These are phyloP conservation scores for Antechinus stuartii DNA, from an alignment of 2,113 vertebrate species.

Conservation along the genomic window DNA sequence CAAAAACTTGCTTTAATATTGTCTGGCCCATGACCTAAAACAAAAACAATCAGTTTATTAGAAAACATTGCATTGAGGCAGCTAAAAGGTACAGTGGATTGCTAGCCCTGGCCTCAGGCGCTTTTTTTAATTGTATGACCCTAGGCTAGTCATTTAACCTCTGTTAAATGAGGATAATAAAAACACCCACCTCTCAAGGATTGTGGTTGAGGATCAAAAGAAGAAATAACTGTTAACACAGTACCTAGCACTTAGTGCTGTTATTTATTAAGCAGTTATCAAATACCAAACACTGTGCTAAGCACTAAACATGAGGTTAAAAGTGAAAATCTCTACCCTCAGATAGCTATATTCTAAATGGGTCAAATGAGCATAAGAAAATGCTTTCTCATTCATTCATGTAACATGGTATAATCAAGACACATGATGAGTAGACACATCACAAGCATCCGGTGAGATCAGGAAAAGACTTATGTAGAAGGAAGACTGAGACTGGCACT, in stretches of 20 bases:
- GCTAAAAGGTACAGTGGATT: background rate
- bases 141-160: background rate
- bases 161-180: background rate
- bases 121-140: background rate
- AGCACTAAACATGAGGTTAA: background rate
- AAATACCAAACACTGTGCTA: background rate
- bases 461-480: background rate
- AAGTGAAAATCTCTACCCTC: background rate
- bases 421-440: background rate
- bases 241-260: background rate
- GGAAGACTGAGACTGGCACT: background rate
- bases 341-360: background rate
- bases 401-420: background rate
- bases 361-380: background rate
- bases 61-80: background rate
- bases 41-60: background rate
- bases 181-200: background rate
- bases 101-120: background rate
- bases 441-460: background rate
- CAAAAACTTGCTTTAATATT: background rate
- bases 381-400: background rate
- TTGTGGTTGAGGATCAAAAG: background rate
- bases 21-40: background rate
- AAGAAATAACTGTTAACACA: background rate
- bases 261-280: background rate